Evolutionary conservation across 2,888 invertebrate genomes (phyloP), one percentile per base, ranked within the genome.

Genomic region (Lasioglossum oenotherae): DNA sequence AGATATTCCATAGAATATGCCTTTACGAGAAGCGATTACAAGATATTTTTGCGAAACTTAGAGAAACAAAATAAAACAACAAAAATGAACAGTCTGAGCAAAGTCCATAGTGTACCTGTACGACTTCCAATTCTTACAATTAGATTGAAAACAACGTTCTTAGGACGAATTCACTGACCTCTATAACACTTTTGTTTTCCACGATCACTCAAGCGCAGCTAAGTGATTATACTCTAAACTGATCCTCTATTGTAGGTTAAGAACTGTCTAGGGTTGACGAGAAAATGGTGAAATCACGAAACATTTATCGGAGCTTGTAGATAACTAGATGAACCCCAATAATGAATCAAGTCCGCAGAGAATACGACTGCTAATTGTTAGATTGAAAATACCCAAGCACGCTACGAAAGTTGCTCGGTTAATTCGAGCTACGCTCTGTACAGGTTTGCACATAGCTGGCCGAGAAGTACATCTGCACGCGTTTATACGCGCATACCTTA

Each of bases 401-500:
- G 16, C 19, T 8, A 19, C 6, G 19, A 64, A 64, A 64, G 35
- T 64, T 64, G 19, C 31, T 8, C 19, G 3, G 64, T 64, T 64
- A 64, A 64, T 64, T 64, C 31, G 31, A 64, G 16, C 31, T 64
- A 64, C 31, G 16, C 19, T 5, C 31, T 31, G 64, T 31, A 31
- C 16, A 64, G 27, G 1, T 2, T 64, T 64, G 16, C 64, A 31
- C 19, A 19, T 64, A 64, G 64, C 3, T 64, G n/a, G n/a, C 31
- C 27, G n/a, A 60, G 41, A 38, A 41, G 41, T 78, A 74, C 78
- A 74, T 81, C 41, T 74, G 79, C 60, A 83, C 77, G 81, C 77
- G 81, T 83, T 78, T 67, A 72, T 75, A 80, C 82, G 79, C 82
- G 81, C 89, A 88, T 87, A 85, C 85, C 89, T 90, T 88, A 90